Evolutionary conservation across 2,113 vertebrate species (phyloP).

Genomic region (Chaetops frenatus): DNA sequence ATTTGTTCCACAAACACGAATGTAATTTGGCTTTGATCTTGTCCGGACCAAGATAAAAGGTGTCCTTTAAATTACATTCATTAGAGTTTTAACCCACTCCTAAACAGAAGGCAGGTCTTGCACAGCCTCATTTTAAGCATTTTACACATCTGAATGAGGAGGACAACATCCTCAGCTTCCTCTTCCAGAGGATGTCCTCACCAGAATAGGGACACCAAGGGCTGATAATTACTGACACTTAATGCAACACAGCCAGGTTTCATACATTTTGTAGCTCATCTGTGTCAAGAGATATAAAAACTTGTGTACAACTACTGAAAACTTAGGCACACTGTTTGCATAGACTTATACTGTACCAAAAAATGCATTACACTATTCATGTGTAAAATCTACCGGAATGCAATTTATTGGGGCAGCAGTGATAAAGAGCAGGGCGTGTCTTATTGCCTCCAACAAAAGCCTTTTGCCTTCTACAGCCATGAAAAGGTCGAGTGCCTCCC

Average conservation of each 20-base stretch:
- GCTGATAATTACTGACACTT: not conserved
- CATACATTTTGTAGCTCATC: not conserved
- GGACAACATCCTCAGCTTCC: not conserved
- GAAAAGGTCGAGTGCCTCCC: not conserved
- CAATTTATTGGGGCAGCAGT: not conserved
- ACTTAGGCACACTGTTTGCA: not conserved
- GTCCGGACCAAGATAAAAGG: not conserved
- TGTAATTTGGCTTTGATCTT: constrained; percentile 9
- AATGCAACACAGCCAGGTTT: not conserved
- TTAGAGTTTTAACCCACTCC: not conserved
- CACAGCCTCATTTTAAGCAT: not conserved
- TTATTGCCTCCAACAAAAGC: not conserved
- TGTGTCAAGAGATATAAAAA: not conserved
- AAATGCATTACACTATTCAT: not conserved
- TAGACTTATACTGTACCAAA: not conserved
- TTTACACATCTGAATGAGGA: not conserved
- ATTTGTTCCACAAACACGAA: not conserved
- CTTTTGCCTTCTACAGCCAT: not conserved
- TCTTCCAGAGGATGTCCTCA: not conserved
- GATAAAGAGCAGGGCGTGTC: not conserved
- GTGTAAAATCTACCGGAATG: not conserved
- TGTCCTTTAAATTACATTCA: not conserved
- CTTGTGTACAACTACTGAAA: not conserved
- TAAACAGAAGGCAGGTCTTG: not conserved
- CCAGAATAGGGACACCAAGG: not conserved